A percentile compares a stretch with the other conserved stretches of the same genome.
These are phyloP conservation scores for Drosophila busckii DNA, from an alignment of 1,140 invertebrate genomes.

Conservation along the genomic window DNA sequence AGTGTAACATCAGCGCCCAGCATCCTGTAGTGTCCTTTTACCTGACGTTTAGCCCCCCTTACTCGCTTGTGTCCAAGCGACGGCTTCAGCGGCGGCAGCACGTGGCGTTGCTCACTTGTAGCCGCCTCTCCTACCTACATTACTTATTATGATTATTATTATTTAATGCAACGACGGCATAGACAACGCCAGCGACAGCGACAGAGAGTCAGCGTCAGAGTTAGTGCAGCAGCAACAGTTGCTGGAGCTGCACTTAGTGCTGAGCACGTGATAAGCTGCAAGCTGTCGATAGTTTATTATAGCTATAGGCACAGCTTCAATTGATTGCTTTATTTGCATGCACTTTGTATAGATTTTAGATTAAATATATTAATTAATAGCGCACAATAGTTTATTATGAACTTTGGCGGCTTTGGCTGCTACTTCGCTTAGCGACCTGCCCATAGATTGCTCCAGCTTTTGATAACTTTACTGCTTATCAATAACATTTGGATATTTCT, in stretches of 20 bases:
- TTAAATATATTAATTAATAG: not conserved
- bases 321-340: too few relatives aligned
- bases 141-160: slow-evolving; percentile 74
- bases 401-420: too few relatives aligned
- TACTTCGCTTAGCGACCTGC: too few relatives aligned
- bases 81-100: slow-evolving; percentile 4
- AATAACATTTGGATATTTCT: too few relatives aligned
- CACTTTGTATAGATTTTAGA: not conserved
- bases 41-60: slow-evolving; percentile 59
- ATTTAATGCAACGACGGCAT: slow-evolving; percentile 63
- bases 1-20: slow-evolving; percentile 73
- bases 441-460: too few relatives aligned
- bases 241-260: slow-evolving; percentile 17
- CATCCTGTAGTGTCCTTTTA: slow-evolving; percentile 73
- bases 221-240: slow-evolving; percentile 57
- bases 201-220: too few relatives aligned
- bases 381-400: too few relatives aligned
- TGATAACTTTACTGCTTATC: too few relatives aligned
- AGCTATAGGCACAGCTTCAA: too few relatives aligned
- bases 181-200: slow-evolving; percentile 17
- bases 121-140: slow-evolving; percentile 55
- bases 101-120: slow-evolving; percentile 43
- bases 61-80: not conserved
- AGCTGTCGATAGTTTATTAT: not conserved
- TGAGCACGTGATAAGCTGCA: slow-evolving; percentile 17